These are phyloP conservation scores for Hypotaenidia okinawae DNA, from an alignment of 2,797 vertebrate genomes.

Conservation along the genomic window DNA sequence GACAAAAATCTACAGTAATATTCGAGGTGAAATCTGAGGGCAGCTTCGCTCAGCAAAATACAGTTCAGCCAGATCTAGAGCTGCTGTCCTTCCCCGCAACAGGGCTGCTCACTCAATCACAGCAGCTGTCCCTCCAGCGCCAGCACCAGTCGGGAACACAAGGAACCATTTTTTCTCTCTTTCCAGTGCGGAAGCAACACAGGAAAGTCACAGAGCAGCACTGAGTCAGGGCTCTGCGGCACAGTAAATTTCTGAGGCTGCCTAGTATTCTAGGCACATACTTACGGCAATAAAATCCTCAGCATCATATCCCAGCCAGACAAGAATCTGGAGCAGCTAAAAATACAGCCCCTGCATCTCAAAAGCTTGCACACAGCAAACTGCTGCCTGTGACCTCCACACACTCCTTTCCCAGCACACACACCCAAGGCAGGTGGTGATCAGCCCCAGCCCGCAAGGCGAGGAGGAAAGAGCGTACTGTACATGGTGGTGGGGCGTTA, in stretches of 20 bases:
- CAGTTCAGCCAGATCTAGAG: background rate
- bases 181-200: background rate
- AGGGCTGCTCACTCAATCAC: slow-evolving; percentile 39
- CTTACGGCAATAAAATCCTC: slow-evolving; percentile 69
- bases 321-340: slow-evolving; percentile 75
- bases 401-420: background rate
- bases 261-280: slow-evolving; percentile 73
- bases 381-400: slow-evolving; percentile 38
- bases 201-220: slow-evolving; percentile 52
- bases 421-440: background rate
- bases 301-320: slow-evolving; percentile 63
- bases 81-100: background rate
- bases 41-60: background rate
- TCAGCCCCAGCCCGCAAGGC: background rate
- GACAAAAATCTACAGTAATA: background rate
- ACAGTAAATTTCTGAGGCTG: slow-evolving; percentile 67
- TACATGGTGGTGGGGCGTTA: background rate
- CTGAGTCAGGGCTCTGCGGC: slow-evolving; percentile 66
- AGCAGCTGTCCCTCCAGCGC: slow-evolving; percentile 26
- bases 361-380: slow-evolving; percentile 28
- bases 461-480: background rate
- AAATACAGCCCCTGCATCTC: slow-evolving; percentile 70
- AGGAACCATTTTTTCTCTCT: slow-evolving; percentile 52
- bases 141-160: background rate
- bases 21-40: background rate